These are phyloP conservation scores for Habropoda laboriosa DNA, from an alignment of 1,140 invertebrate species.

Conservation along the genomic window DNA sequence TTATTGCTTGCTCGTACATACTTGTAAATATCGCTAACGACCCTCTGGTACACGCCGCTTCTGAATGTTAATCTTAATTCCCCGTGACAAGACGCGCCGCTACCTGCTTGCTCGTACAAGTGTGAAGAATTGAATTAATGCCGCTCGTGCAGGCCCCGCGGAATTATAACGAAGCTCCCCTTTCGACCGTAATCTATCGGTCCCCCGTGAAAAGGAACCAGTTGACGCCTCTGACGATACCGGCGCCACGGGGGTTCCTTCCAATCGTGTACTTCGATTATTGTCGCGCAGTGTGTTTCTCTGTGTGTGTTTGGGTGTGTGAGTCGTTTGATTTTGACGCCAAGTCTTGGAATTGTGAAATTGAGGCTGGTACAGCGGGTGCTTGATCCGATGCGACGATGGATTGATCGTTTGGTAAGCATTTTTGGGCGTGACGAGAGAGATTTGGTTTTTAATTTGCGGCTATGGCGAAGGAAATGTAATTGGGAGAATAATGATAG, in stretches of 20 bases:
- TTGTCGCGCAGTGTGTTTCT: neutral
- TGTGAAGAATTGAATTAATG: slow-evolving; percentile 68
- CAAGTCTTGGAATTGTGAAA: neutral
- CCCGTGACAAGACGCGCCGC: slow-evolving; percentile 62
- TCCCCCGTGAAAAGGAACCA: neutral
- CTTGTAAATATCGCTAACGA: slow-evolving; percentile 70
- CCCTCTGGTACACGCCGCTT: slow-evolving; percentile 52
- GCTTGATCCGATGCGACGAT: too few relatives aligned
- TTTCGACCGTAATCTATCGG: slow-evolving; percentile 15
- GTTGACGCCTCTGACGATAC: neutral
- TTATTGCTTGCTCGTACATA: slow-evolving; percentile 62
- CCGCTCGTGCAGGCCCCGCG: slow-evolving; percentile 41
- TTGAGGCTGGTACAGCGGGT: neutral
- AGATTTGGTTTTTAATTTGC: too few relatives aligned
- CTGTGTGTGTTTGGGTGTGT: too few relatives aligned
- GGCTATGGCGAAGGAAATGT: too few relatives aligned
- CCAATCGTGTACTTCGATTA: neutral
- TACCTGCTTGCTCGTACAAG: slow-evolving; percentile 63
- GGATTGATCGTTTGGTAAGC: too few relatives aligned
- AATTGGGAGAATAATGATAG: too few relatives aligned
- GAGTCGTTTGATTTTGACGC: too few relatives aligned
- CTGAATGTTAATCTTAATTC: slow-evolving; percentile 69
- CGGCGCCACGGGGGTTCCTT: neutral
- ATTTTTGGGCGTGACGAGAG: too few relatives aligned
- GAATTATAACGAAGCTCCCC: slow-evolving; percentile 59